Evolutionary conservation across 2,888 invertebrate species (phyloP).

Genomic region (Papilio protenor): DNA sequence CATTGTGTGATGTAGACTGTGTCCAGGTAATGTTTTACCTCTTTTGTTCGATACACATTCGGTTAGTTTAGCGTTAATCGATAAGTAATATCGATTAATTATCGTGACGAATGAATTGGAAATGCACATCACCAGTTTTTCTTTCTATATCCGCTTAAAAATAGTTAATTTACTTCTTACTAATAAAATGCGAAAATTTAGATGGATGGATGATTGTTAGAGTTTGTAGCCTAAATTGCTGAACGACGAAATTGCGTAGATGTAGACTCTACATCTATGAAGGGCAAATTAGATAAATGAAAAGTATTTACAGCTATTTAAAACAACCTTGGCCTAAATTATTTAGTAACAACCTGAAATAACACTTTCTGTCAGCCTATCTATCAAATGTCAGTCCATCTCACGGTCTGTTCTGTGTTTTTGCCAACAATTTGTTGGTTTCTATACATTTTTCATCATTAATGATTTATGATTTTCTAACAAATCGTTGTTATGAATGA

Average conservation of each 20-base stretch:
- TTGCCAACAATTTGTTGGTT: background rate
- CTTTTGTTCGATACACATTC: background rate
- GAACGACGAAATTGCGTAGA: too few species aligned
- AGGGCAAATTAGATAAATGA: too few species aligned
- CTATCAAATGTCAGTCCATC: constrained; percentile 5
- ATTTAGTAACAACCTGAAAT: background rate
- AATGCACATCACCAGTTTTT: background rate
- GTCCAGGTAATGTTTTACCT: background rate
- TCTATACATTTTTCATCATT: background rate
- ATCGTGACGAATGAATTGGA: background rate
- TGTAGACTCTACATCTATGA: background rate
- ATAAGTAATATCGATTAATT: background rate
- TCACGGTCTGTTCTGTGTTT: background rate
- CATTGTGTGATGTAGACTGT: constrained; percentile 17
- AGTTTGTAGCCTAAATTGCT: too few species aligned
- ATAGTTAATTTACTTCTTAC: background rate
- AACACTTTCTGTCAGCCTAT: constrained; percentile 4
- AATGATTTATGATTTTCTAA: background rate
- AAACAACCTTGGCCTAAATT: constrained; percentile 5
- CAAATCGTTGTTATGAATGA: background rate
- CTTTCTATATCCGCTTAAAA: background rate
- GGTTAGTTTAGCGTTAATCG: background rate
- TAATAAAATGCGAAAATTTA: too few species aligned
- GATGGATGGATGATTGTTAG: too few species aligned
- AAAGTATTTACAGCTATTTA: background rate